These are phyloP conservation scores for Eupeodes luniger DNA, from an alignment of 2,888 invertebrate genomes.

Conservation along the genomic window DNA sequence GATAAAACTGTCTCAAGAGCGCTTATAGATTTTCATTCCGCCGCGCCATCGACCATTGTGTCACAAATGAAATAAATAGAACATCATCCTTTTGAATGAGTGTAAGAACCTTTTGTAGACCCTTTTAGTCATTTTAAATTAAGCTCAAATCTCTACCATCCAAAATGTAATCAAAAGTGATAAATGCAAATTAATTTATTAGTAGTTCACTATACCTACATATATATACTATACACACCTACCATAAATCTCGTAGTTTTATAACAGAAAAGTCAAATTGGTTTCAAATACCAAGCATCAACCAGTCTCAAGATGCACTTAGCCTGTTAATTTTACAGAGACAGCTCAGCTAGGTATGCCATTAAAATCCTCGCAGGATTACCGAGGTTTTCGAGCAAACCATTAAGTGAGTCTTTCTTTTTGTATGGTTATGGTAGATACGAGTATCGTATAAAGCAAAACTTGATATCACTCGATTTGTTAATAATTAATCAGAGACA, in stretches of 20 bases:
- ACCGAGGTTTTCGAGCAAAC: slow-evolving; percentile 20
- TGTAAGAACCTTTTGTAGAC: neutral
- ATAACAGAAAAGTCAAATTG: neutral
- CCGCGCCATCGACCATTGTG: neutral
- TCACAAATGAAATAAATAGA: neutral
- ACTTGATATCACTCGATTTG: slow-evolving; percentile 49
- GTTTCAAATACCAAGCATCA: slow-evolving; percentile 15
- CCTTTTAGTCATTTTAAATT: slow-evolving; percentile 29
- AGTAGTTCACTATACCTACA: slow-evolving; percentile 1
- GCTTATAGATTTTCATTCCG: neutral
- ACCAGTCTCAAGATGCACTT: slow-evolving; percentile 72
- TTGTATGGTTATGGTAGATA: neutral
- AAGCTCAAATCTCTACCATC: slow-evolving; percentile 38
- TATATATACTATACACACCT: no score
- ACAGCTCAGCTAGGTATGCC: neutral
- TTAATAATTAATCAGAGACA: slow-evolving; percentile 65
- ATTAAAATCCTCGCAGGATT: slow-evolving; percentile 29
- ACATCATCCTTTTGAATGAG: neutral
- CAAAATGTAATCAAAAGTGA: slow-evolving; percentile 64
- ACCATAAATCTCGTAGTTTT: neutral
- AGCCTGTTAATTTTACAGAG: slow-evolving; percentile 54
- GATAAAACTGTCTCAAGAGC: neutral
- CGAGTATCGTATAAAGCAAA: slow-evolving; percentile 28
- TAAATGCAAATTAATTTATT: slow-evolving; percentile 69
- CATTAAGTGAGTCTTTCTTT: slow-evolving; percentile 48